Evolutionary conservation across 2,888 invertebrate genomes (phyloP).

Genomic region (Hyles lineata): DNA sequence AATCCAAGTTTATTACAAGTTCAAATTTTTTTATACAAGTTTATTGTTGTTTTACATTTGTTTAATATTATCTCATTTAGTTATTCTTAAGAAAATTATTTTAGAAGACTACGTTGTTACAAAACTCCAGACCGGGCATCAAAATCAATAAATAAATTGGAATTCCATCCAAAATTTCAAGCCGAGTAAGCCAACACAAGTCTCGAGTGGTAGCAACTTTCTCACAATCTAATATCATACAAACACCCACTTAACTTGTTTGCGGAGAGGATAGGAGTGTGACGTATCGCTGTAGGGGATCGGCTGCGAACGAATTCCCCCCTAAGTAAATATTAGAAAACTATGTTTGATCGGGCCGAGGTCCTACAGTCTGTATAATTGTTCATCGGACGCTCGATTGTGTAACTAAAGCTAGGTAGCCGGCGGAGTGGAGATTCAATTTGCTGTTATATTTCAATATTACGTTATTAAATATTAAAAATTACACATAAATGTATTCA

Average conservation of each 20-base stretch:
- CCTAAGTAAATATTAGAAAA: conserved; percentile 61
- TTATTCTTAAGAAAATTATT: too few species aligned
- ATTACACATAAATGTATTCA: too few species aligned
- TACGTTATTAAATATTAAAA: too few species aligned
- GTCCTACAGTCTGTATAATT: conserved; percentile 34
- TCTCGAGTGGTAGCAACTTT: conserved; percentile 11
- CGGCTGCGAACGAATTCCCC: conserved; percentile 41
- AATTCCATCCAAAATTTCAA: background rate
- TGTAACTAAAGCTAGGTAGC: background rate
- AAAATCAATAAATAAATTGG: background rate
- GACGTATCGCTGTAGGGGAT: conserved; percentile 61
- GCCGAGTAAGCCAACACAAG: background rate
- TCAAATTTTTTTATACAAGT: too few species aligned
- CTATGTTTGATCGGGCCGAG: conserved; percentile 52
- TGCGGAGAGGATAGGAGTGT: conserved; percentile 63
- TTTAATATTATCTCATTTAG: too few species aligned
- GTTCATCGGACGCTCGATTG: background rate
- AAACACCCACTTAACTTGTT: conserved; percentile 53
- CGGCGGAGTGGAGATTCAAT: background rate
- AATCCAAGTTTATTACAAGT: too few species aligned
- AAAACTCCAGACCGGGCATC: background rate
- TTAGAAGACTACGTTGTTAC: too few species aligned
- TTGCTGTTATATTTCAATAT: background rate
- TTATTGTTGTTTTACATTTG: too few species aligned
- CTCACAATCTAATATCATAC: conserved; percentile 38